Evolutionary conservation across 2,888 invertebrate species (phyloP).

Genomic region (Sarcophaga subvicina): DNA sequence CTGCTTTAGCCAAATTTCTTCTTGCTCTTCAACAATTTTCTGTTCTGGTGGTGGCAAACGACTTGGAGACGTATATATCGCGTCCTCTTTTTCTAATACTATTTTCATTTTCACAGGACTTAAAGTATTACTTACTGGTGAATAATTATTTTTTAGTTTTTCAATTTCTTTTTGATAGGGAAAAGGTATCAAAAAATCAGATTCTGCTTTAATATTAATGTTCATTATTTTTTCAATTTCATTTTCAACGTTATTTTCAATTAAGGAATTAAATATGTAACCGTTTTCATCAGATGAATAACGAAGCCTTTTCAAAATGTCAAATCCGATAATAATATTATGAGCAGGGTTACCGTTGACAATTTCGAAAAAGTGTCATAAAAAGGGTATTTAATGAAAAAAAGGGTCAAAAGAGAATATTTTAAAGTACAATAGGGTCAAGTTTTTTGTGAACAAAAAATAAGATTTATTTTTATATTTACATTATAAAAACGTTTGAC

Average conservation of each 20-base stretch:
- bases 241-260: constrained; percentile 2
- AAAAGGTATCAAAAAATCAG: constrained; percentile 31
- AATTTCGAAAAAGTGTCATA: too few species aligned
- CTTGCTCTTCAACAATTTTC: constrained; percentile 52
- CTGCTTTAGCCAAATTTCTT: constrained; percentile 49
- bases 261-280: constrained; percentile 39
- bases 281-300: constrained; percentile 34
- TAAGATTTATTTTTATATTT: too few species aligned
- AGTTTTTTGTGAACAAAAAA: too few species aligned
- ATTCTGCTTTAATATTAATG: constrained; percentile 29
- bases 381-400: too few species aligned
- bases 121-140: constrained; percentile 16
- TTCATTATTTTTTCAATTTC: constrained; percentile 41
- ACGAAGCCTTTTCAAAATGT: too few species aligned
- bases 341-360: too few species aligned
- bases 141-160: constrained; percentile 41
- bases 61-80: constrained; percentile 15
- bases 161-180: constrained; percentile 36
- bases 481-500: too few species aligned
- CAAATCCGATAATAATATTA: too few species aligned
- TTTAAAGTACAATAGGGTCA: too few species aligned
- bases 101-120: constrained; percentile 6
- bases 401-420: too few species aligned
- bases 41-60: constrained; percentile 58
- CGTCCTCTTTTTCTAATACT: background rate